These are phyloP conservation scores for Archilochus colubris DNA, from an alignment of 2,113 vertebrate genomes.

Conservation along the genomic window DNA sequence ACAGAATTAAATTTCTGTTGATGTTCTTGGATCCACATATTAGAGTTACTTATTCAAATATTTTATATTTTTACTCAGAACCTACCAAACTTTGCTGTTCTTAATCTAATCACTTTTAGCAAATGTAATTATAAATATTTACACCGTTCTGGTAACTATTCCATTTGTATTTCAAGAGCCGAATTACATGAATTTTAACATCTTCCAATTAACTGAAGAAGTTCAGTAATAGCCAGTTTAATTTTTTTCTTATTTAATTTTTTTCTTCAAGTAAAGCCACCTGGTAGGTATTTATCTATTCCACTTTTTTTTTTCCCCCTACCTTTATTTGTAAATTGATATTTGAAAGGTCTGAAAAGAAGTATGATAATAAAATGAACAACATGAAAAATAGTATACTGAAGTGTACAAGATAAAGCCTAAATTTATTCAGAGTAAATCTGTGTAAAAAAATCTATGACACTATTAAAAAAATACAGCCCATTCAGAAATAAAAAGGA, in stretches of 20 bases:
- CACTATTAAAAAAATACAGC: background rate
- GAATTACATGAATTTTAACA: background rate
- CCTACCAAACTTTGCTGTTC: background rate
- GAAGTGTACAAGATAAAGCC: background rate
- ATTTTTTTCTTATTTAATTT: background rate
- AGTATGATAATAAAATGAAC: background rate
- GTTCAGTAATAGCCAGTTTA: background rate
- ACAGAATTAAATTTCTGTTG: background rate
- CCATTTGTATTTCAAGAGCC: background rate
- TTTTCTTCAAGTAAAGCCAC: background rate
- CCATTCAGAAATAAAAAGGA: background rate
- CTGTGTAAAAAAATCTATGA: background rate
- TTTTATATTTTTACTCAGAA: background rate
- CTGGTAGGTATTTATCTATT: background rate
- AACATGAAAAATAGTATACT: background rate
- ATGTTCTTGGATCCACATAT: background rate
- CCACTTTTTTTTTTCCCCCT: no score
- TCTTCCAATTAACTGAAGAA: background rate
- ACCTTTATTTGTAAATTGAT: background rate
- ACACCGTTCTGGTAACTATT: background rate
- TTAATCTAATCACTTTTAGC: background rate
- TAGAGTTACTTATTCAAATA: background rate
- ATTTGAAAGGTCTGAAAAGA: background rate
- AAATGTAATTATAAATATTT: conserved; percentile 6
- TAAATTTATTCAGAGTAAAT: background rate